Evolutionary conservation across 2,113 vertebrate species (phyloP).

Genomic region (Periophthalmus modestus): DNA sequence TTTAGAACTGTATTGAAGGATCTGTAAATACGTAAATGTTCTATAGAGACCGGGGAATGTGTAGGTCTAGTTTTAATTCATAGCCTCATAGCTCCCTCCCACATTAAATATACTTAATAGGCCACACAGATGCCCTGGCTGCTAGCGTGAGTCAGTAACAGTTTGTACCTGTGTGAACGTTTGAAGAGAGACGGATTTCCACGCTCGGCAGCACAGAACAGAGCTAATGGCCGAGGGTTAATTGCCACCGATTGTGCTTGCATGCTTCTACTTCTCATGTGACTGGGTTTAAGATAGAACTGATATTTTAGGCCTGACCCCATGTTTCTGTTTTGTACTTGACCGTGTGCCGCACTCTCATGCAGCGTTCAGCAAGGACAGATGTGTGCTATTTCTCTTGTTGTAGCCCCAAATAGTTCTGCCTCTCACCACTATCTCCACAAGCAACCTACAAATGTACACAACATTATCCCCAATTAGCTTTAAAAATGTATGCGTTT

Average conservation of each 20-base stretch:
- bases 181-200: conserved; percentile 58
- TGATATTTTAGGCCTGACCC: conserved; percentile 48
- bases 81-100: background rate
- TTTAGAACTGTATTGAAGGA: too few species aligned
- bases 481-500: too few species aligned
- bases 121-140: conserved; percentile 22
- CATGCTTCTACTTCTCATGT: conserved; percentile 44
- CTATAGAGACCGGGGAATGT: too few species aligned
- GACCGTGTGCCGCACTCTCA: conserved; percentile 13
- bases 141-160: conserved; percentile 62
- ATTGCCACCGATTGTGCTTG: conserved; percentile 64
- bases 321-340: conserved; percentile 26
- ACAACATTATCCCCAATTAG: background rate
- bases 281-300: conserved; percentile 53
- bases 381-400: conserved; percentile 20
- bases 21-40: too few species aligned
- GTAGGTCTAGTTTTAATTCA: too few species aligned
- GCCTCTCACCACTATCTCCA: background rate
- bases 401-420: conserved; percentile 3
- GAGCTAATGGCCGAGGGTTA: conserved; percentile 65
- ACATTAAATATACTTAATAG: conserved; percentile 11
- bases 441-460: background rate
- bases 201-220: conserved; percentile 67
- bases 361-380: conserved; percentile 19
- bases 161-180: conserved; percentile 69